Evolutionary conservation across 2,888 invertebrate genomes (phyloP), one percentile per base, ranked within the genome.

Genomic region (Girardia tigrina): DNA sequence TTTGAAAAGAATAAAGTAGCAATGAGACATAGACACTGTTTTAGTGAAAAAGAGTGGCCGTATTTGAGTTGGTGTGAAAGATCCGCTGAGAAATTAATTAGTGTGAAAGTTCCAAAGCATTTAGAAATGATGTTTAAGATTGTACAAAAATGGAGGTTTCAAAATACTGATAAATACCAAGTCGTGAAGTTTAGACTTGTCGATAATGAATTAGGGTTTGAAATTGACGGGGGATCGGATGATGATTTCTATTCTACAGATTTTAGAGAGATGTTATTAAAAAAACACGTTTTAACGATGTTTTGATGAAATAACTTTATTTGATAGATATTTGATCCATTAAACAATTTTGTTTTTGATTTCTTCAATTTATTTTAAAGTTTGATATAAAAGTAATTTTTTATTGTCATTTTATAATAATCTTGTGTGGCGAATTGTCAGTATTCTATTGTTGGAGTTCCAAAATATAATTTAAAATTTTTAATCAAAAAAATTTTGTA

Each of bases 1-100:
- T n/a, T 56, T 56, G n/a, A 8, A 56, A 56, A 12, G 4, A 56
- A 56, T 56, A 56, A 56, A 6, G 23, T 56, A 20, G 8, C n/a
- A 56, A 56, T 56, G 56, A 56, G 56, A 56, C 56, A 56, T 56
- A 56, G 56, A n/a, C 56, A 56, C n/a, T 56, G 23, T 56, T 56
- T 56, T 56, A 56, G 23, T 56, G n/a, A 16, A 2, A 56, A 56
- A 56, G 56, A 56, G 23, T 56, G 56, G 56, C 56, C 56, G 4
- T 56, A 56, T 56, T 56, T 56, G 6, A 56, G n/a, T 6, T 56
- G 56, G 56, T 56, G 56, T 56, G n/a, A 4, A 56, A 56, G 23
- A 20, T n/a, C 23, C n/a, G 56, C 56, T 20, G 23, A 56, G 4
- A n/a, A 16, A 6, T n/a, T 56, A 6, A 56, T 56, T n/a, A 56